These are phyloP conservation scores for Scarus forsteni DNA, from an alignment of 2,797 vertebrate genomes.

Conservation along the genomic window DNA sequence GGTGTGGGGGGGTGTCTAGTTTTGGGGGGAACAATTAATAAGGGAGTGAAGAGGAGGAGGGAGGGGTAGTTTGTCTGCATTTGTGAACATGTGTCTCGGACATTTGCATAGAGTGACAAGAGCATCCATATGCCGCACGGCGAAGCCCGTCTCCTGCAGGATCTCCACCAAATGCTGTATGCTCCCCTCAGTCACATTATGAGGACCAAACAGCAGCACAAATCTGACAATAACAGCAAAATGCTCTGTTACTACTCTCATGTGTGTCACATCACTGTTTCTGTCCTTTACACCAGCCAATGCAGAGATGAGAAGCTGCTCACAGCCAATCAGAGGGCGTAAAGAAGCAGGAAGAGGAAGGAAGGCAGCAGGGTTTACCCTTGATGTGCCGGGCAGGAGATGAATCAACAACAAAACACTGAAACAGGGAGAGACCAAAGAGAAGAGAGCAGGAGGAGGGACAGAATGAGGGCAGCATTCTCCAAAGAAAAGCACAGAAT, in stretches of 20 bases:
- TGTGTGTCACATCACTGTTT: constrained; percentile 61
- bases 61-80: constrained; percentile 74
- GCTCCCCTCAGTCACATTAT: neutral
- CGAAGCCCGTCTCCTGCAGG: constrained; percentile 36
- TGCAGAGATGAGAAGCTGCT: constrained; percentile 26
- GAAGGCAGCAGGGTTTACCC: constrained; percentile 66
- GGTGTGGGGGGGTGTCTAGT: constrained; percentile 66
- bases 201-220: constrained; percentile 19
- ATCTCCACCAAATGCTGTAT: constrained; percentile 4
- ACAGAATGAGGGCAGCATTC: neutral
- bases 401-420: constrained; percentile 48
- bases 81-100: constrained; percentile 73
- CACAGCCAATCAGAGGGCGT: constrained; percentile 56
- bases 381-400: constrained; percentile 61
- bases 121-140: constrained; percentile 74
- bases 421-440: neutral
- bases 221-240: constrained; percentile 63
- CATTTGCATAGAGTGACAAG: constrained; percentile 83
- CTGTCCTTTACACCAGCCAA: constrained; percentile 68
- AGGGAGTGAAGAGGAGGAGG: constrained; percentile 51
- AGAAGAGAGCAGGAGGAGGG: constrained; percentile 20
- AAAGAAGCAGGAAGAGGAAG: constrained; percentile 66
- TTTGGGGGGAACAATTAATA: constrained; percentile 79
- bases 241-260: constrained; percentile 39
- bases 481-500: neutral